phyloP scores from a whole-genome alignment of 2,113 vertebrate genomes.

The Trematomus loennbergii region DNA sequence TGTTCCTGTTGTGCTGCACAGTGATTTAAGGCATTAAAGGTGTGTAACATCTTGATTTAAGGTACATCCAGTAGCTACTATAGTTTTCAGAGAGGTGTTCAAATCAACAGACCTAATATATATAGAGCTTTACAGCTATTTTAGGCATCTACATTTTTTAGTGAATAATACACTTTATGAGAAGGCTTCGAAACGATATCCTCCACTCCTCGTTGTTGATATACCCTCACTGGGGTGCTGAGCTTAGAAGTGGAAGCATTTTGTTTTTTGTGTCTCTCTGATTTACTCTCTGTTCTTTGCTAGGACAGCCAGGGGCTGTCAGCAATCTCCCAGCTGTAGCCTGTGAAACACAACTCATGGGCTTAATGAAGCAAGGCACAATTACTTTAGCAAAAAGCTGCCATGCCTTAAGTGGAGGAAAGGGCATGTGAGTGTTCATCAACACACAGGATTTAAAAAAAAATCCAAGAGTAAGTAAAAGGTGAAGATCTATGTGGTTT shows the following conservation, averaged over 20 bases:
- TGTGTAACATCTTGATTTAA: neutral
- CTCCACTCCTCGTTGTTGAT: conserved; percentile 39
- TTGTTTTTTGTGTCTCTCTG: conserved; percentile 64
- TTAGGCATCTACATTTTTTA: conserved; percentile 1
- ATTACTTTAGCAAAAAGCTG: conserved; percentile 74
- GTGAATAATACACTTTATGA: conserved; percentile 15
- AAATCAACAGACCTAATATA: neutral
- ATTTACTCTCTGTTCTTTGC: conserved; percentile 65
- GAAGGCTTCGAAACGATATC: neutral
- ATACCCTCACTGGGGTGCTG: conserved; percentile 50
- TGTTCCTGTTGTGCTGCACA: neutral
- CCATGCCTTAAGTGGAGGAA: conserved; percentile 46
- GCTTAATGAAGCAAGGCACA: conserved; percentile 79
- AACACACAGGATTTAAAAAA: conserved; percentile 20
- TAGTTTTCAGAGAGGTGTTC: neutral
- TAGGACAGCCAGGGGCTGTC: conserved; percentile 73
- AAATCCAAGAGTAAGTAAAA: conserved; percentile 14
- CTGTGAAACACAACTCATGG: conserved; percentile 76
- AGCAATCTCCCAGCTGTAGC: conserved; percentile 74
- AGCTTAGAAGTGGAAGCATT: conserved; percentile 55
- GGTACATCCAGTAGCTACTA: neutral
- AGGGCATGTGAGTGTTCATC: conserved; percentile 51
- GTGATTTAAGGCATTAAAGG: neutral
- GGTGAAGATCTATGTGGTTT: neutral
- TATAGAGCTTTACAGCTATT: conserved; percentile 11